Evolutionary conservation across 2,888 invertebrate genomes (phyloP).

Genomic region (Trissoscelio sp.): DNA sequence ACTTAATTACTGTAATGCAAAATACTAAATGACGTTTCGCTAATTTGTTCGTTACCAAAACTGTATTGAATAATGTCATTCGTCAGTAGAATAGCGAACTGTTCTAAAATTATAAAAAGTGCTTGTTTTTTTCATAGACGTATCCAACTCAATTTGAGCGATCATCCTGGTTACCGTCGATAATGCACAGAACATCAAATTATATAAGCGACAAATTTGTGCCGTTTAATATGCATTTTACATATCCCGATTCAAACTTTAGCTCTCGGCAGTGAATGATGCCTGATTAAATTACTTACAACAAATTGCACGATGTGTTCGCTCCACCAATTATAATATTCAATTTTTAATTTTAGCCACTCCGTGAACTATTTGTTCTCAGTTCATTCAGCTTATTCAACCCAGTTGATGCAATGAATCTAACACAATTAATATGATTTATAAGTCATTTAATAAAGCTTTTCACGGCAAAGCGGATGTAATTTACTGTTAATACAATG

Average conservation of each 20-base stretch:
- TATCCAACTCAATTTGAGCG: too few relatives aligned
- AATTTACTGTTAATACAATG: too few relatives aligned
- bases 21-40: too few relatives aligned
- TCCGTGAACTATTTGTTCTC: too few relatives aligned
- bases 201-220: background rate
- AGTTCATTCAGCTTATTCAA: slow-evolving; percentile 3
- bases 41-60: too few relatives aligned
- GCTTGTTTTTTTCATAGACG: too few relatives aligned
- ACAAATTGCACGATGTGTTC: slow-evolving; percentile 4
- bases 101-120: too few relatives aligned
- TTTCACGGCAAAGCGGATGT: too few relatives aligned
- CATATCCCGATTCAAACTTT: background rate
- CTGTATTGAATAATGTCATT: too few relatives aligned
- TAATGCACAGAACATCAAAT: slow-evolving; percentile 10
- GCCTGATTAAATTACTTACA: slow-evolving; percentile 12
- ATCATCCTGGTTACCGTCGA: too few relatives aligned
- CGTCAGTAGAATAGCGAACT: too few relatives aligned
- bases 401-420: background rate
- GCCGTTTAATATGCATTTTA: slow-evolving; percentile 1
- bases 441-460: background rate
- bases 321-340: slow-evolving; percentile 12
- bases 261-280: background rate
- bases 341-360: slow-evolving; percentile 12
- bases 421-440: background rate
- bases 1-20: too few relatives aligned